Evolutionary conservation across 2,888 invertebrate species (phyloP).

Genomic region (Ophonus ardosiacus): DNA sequence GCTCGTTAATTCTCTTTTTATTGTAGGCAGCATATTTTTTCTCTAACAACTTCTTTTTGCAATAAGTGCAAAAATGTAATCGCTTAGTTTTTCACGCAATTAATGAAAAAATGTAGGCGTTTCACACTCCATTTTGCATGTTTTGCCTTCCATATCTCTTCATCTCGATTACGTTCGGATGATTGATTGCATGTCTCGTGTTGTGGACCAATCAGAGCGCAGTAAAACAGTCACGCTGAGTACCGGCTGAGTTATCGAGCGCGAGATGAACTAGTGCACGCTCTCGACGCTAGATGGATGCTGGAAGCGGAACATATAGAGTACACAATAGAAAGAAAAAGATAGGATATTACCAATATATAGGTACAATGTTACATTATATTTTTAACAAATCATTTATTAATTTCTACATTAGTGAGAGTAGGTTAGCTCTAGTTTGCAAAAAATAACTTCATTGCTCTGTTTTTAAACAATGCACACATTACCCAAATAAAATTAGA

Average conservation of each 20-base stretch:
- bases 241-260: constrained; percentile 63
- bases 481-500: too few relatives aligned
- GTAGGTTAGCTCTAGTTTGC: too few relatives aligned
- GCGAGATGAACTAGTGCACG: constrained; percentile 9
- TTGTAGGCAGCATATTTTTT: too few relatives aligned
- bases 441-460: too few relatives aligned
- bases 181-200: constrained; percentile 58
- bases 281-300: constrained; percentile 58
- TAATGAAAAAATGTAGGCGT: constrained; percentile 37
- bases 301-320: background rate
- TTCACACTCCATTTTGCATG: constrained; percentile 57
- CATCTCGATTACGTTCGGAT: constrained; percentile 52
- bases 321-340: background rate
- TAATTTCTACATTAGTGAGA: too few relatives aligned
- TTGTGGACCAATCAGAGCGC: constrained; percentile 54
- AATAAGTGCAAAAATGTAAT: constrained; percentile 25
- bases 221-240: constrained; percentile 2
- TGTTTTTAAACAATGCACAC: too few relatives aligned
- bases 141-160: constrained; percentile 57
- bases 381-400: too few relatives aligned
- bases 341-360: too few relatives aligned
- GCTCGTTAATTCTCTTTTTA: too few relatives aligned
- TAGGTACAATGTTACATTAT: too few relatives aligned
- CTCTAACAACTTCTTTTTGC: background rate
- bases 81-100: constrained; percentile 19